phyloP scores from a whole-genome alignment of 2,888 invertebrate genomes.

The Hydroisotoma schaefferi region DNA sequence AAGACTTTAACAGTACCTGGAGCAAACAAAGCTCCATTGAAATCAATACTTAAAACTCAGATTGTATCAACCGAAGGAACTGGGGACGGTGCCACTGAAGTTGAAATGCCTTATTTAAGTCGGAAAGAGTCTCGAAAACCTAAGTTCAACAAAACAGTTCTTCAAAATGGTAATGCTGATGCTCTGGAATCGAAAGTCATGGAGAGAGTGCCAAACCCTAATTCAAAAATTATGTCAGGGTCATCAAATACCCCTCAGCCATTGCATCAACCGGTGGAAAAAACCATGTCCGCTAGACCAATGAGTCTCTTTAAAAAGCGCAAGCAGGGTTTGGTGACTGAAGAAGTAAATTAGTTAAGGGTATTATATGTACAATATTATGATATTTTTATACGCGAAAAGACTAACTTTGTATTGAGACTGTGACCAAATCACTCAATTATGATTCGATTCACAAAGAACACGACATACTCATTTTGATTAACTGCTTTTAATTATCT shows the following conservation, averaged over 20 bases:
- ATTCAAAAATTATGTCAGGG: background rate
- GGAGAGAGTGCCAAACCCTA: background rate
- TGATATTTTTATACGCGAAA: slow-evolving; percentile 2
- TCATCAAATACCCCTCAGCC: background rate
- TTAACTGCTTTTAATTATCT: too few relatives aligned
- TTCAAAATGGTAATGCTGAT: background rate
- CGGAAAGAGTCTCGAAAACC: background rate
- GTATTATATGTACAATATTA: background rate
- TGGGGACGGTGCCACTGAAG: background rate
- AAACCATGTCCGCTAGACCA: background rate
- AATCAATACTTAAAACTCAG: slow-evolving; percentile 31
- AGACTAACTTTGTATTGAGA: background rate
- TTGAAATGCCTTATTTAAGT: background rate
- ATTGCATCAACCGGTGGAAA: background rate
- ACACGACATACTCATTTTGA: too few relatives aligned
- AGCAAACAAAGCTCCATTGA: slow-evolving; percentile 23
- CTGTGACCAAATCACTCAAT: too few relatives aligned
- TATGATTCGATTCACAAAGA: too few relatives aligned
- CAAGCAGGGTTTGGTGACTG: background rate
- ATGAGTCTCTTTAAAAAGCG: slow-evolving; percentile 9
- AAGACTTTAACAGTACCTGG: slow-evolving; percentile 9
- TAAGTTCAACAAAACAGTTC: background rate
- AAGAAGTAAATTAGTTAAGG: background rate
- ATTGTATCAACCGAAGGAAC: slow-evolving; percentile 1
- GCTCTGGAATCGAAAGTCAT: background rate